Evolutionary conservation across 2,113 vertebrate genomes (phyloP).

Genomic region (Oncorhynchus clarkii): DNA sequence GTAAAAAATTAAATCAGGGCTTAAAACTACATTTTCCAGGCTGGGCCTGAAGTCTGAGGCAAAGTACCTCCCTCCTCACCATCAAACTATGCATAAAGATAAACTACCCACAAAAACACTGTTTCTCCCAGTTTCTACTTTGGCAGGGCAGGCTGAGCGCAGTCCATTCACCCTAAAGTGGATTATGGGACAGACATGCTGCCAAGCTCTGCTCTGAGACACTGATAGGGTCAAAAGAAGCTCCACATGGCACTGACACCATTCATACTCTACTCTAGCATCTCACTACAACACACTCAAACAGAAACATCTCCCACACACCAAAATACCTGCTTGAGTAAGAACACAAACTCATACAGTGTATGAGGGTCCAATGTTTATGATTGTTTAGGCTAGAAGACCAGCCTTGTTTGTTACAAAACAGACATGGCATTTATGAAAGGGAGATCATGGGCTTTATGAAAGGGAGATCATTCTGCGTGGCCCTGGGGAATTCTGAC

Average conservation of each 20-base stretch:
- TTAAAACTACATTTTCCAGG: conserved; percentile 49
- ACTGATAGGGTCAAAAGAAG: conserved; percentile 45
- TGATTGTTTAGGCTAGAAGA: not conserved
- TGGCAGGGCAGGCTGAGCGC: conserved; percentile 10
- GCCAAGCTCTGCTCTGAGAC: too few relatives aligned
- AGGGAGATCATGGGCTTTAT: not conserved
- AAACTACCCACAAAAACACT: conserved; percentile 6
- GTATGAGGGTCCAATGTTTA: not conserved
- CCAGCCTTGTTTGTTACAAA: not conserved
- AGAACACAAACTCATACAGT: not conserved
- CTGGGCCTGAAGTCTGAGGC: conserved; percentile 8
- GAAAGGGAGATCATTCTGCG: not conserved
- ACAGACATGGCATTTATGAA: not conserved
- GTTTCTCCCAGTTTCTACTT: not conserved
- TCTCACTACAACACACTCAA: not conserved
- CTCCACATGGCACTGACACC: not conserved
- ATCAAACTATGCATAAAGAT: conserved; percentile 48
- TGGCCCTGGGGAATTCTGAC: not conserved
- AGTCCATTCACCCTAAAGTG: conserved; percentile 52
- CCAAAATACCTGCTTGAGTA: not conserved
- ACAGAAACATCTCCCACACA: not conserved
- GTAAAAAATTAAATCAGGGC: conserved; percentile 38
- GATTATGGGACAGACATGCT: conserved; percentile 48
- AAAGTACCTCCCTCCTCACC: conserved; percentile 22
- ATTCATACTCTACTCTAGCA: not conserved